Percentiles rank a stretch among this genome's conserved stretches.
These are phyloP conservation scores for Eupleurogrammus muticus DNA, from an alignment of 2,797 vertebrate genomes.

Conservation along the genomic window DNA sequence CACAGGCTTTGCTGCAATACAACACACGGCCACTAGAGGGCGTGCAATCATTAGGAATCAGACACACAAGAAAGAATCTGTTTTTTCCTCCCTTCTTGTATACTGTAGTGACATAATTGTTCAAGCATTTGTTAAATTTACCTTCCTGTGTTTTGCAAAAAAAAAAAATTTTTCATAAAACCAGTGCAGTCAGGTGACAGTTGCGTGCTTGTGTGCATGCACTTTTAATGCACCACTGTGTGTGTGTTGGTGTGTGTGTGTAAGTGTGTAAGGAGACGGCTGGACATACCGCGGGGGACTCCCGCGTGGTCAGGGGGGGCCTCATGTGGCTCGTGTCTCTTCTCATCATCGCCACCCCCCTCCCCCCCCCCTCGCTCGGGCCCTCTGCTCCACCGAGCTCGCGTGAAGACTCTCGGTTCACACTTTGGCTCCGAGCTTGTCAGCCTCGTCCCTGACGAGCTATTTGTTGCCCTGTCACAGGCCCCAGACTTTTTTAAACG, in stretches of 20 bases:
- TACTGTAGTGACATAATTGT: not conserved
- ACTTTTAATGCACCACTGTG: not conserved
- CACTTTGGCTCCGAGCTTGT: conserved; percentile 73
- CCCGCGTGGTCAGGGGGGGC: conserved; percentile 81
- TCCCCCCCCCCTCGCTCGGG: conserved; percentile 58
- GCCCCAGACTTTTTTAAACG: conserved; percentile 34
- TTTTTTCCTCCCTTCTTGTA: fast-evolving
- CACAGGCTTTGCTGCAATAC: conserved; percentile 24
- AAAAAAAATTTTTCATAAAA: too few relatives aligned
- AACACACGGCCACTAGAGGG: conserved; percentile 76
- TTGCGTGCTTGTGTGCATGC: conserved; percentile 42
- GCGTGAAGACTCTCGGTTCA: conserved; percentile 72
- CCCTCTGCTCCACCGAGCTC: conserved; percentile 54
- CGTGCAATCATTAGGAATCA: conserved; percentile 67
- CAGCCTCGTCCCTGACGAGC: conserved; percentile 65
- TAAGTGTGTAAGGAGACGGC: conserved; percentile 50
- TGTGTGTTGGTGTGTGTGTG: conserved; percentile 18
- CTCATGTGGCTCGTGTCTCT: conserved; percentile 87
- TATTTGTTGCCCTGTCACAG: too few relatives aligned
- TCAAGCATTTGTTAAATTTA: not conserved
- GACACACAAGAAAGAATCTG: not conserved
- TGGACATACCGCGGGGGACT: conserved; percentile 77
- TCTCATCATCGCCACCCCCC: conserved; percentile 82
- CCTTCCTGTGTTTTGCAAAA: not conserved
- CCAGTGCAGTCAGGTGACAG: conserved; percentile 12